Evolutionary conservation across 2,113 vertebrate species (phyloP), one percentile per base, ranked within the genome.

Genomic region (Alethe castanea): DNA sequence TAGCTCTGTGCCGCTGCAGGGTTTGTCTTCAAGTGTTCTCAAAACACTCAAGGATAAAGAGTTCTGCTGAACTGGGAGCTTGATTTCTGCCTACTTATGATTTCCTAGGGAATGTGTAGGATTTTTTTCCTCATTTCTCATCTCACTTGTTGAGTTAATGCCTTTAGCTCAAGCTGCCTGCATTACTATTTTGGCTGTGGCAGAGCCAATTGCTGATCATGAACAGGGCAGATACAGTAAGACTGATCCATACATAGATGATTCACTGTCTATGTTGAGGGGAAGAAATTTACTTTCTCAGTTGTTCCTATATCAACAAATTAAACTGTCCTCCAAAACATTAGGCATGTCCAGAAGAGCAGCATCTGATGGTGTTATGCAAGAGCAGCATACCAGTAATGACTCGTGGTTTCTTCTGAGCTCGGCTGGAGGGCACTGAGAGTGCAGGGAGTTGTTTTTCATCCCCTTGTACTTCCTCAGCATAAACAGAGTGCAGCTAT

Each of bases 1-100:
- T 0, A 0, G 29, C 56, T 81, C 35, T 0, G 0, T 71, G 44
- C 24, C 2, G 0, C 71, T 24, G 62, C 13, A 56, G n/a, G 5
- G 19, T n/a, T 90, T 80, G 24, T 67, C 44, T 67, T 48, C n/a
- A 36, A n/a, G 48, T 28, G 54, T 54, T 35, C 18, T 65, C 50
- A 53, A 44, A 91, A 85, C 33, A 12, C 54, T 54, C 28, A 40
- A 52, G 35, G 50, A 48, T 29, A 24, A 85, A 56, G 28, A 65
- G 53, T 79, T 89, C 60, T 65, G 31, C 44, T 74, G 45, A 81
- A 72, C 48, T 65, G n/a, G 17, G 31, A 35, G 50, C 29, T 72
- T 80, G 54, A 31, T 77, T 81, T 76, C n/a, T 94, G n/a, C 45
- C 73, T 61, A 20, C 57, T 76, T 60, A n/a, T 14, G 71, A 31